Base-by-base conservation (phyloP, 2,888 invertebrate species). In the Patella pellucida region DNA sequence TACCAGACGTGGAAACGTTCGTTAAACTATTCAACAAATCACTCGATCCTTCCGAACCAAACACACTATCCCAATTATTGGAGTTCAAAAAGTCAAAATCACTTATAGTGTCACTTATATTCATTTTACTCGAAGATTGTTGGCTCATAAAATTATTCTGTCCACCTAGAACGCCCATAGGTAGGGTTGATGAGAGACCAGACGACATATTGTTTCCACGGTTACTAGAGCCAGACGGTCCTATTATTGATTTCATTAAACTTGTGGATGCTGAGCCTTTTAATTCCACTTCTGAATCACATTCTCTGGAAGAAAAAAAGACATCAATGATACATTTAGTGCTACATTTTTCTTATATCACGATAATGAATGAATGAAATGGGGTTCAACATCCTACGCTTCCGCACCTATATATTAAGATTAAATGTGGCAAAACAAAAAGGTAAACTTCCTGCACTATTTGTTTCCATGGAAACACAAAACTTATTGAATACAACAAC, bases 231-330 rank as follows among this genome's bases (percentile, higher is more conserved):
- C 70, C 72, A 15, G 83, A 79, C 56, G 84, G 85, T 16, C 85
- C 85, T 69, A 90, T 89, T 74, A 90, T 86, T 23, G 90, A 87
- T 81, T 90, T 90, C 88, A 90, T 89, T 68, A 90, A 83, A 84
- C 90, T 90, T 19, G 89, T 88, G 16, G 89, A 87, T 12, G 90
- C 89, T 27, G 89, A 88, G 11, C 90, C 90, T 80, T 89, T 90
- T 77, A 89, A 79, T 78, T 90, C 89, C 62, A 84, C 81, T 52
- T 88, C 89, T 5, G 87, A 84, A 73, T 90, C 90, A 83, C 90
- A 89, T 77, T 90, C 89, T 76, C 90, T 89, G 85, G 12, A 83
- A 78, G 7, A 52, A 68, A 72, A 7, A 19, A 19, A 62, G n/a
- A 56, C n/a, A 56, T 54, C 4, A 1, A 54, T 54, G 15, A 54